phyloP scores from a whole-genome alignment of 2,797 vertebrate genomes.

The Diglossa cyanea region DNA sequence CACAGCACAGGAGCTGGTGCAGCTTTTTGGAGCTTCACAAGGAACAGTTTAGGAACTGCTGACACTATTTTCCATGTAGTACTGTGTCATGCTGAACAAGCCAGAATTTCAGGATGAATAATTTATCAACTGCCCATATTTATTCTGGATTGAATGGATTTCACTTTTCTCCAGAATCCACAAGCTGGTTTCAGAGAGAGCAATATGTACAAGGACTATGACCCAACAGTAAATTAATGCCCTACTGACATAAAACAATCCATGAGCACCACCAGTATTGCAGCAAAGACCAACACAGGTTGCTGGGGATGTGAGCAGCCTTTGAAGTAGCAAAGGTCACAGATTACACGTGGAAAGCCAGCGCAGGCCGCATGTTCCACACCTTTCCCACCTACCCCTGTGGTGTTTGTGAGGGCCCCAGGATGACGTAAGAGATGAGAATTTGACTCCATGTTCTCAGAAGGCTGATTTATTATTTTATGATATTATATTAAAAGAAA shows the following conservation, averaged over 20 bases:
- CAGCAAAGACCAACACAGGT: neutral
- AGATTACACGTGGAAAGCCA: neutral
- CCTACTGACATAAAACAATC: neutral
- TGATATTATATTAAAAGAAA: too few relatives aligned
- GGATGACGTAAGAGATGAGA: too few relatives aligned
- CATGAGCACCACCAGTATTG: rapidly evolving
- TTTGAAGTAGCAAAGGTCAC: neutral
- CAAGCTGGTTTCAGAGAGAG: neutral
- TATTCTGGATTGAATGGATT: neutral
- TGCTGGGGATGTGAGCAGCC: neutral
- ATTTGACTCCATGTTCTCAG: too few relatives aligned
- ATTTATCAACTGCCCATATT: neutral
- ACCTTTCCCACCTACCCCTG: too few relatives aligned
- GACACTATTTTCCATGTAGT: neutral
- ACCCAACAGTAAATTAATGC: neutral
- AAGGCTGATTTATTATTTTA: too few relatives aligned
- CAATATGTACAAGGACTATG: rapidly evolving
- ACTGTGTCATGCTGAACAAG: neutral
- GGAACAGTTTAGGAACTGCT: neutral
- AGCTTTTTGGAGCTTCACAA: neutral
- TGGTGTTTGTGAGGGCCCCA: too few relatives aligned
- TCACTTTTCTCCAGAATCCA: neutral
- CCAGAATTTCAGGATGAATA: neutral
- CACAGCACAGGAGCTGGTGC: neutral
- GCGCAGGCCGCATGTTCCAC: rapidly evolving